These are phyloP conservation scores for Polydesmus complanatus DNA, from an alignment of 2,888 invertebrate species.

Conservation along the genomic window DNA sequence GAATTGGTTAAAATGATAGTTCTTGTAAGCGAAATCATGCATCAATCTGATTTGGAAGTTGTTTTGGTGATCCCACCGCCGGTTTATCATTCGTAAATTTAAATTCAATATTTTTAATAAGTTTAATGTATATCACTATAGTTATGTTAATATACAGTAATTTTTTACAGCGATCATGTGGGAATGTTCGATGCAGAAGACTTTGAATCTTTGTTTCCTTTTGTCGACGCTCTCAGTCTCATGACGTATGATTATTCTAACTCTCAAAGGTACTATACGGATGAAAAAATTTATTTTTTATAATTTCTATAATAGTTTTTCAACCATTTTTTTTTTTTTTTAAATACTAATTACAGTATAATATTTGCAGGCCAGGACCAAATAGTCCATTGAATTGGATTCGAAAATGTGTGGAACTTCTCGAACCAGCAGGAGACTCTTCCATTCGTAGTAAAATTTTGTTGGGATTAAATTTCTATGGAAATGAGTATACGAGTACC, in stretches of 20 bases:
- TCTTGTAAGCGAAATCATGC: conserved; percentile 22
- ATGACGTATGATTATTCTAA: conserved; percentile 93
- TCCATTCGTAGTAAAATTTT: conserved; percentile 61
- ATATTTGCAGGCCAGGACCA: conserved; percentile 60
- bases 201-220: conserved; percentile 58
- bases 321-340: conserved; percentile 17
- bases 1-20: conserved; percentile 30
- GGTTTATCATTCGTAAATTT: conserved; percentile 24
- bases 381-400: conserved; percentile 82
- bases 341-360: too few species aligned
- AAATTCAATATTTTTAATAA: background rate
- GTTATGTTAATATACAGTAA: conserved; percentile 4
- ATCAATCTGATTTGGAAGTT: conserved; percentile 21
- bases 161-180: conserved; percentile 24
- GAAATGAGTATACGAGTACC: conserved; percentile 67
- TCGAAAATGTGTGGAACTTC: conserved; percentile 53
- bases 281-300: too few species aligned
- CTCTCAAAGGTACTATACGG: conserved; percentile 46
- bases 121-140: conserved; percentile 1
- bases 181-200: conserved; percentile 59
- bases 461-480: conserved; percentile 85
- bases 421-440: conserved; percentile 46
- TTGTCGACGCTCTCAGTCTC: conserved; percentile 75
- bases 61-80: conserved; percentile 71
- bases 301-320: background rate